Evolutionary conservation across 2,888 invertebrate species (phyloP).

Genomic region (Nymphalis urticae): DNA sequence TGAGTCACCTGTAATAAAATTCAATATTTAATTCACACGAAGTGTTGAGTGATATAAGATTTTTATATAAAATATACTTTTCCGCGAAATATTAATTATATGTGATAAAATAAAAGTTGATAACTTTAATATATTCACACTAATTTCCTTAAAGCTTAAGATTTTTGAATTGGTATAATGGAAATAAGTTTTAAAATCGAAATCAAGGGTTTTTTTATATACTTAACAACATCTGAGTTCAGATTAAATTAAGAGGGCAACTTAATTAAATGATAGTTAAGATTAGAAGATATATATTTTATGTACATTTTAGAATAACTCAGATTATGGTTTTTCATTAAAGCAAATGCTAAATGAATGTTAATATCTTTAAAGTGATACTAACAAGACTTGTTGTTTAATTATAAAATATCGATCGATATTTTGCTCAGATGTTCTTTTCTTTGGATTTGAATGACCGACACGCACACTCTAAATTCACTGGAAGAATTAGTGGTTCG

Average conservation of each 20-base stretch:
- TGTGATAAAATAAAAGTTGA: background rate
- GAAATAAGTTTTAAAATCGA: background rate
- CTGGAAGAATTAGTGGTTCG: conserved; percentile 10
- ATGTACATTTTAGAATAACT: background rate
- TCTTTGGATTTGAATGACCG: background rate
- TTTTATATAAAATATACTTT: background rate
- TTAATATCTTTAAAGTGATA: background rate
- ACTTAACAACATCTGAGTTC: background rate
- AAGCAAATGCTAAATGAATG: background rate
- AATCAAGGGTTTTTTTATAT: background rate
- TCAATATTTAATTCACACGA: background rate
- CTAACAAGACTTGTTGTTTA: background rate
- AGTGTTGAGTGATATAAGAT: background rate
- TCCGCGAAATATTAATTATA: background rate
- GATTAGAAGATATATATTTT: background rate
- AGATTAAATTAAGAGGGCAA: conserved; percentile 1
- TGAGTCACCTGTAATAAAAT: too few relatives aligned
- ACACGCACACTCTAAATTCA: conserved; percentile 17
- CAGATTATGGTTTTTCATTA: background rate
- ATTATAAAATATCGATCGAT: background rate
- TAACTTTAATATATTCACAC: conserved; percentile 2
- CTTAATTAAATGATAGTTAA: background rate
- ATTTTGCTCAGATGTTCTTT: background rate
- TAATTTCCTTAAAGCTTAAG: conserved; percentile 9
- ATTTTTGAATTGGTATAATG: background rate